These are phyloP conservation scores for Corythoichthys intestinalis DNA, from an alignment of 2,113 vertebrate genomes.

Conservation along the genomic window DNA sequence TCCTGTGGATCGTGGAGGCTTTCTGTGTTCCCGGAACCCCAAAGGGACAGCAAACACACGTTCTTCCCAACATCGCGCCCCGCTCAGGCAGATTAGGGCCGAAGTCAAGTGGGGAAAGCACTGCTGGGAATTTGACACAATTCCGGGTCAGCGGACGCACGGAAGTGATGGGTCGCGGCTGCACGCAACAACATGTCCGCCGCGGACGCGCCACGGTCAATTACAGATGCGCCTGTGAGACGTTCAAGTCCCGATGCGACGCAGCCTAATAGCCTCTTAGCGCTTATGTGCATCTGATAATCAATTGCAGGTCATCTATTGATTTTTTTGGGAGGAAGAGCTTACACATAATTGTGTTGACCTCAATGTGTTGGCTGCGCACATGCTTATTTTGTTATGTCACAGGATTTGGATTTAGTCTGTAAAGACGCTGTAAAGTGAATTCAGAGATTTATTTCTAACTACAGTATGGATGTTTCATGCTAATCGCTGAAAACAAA, in stretches of 20 bases:
- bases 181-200: not conserved
- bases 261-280: conserved; percentile 40
- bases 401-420: conserved; percentile 47
- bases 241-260: conserved; percentile 4
- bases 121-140: conserved; percentile 24
- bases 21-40: conserved; percentile 37
- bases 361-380: conserved; percentile 37
- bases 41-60: conserved; percentile 20
- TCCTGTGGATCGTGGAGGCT: conserved; percentile 19
- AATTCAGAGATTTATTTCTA: not conserved
- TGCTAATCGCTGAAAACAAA: not conserved
- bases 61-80: conserved; percentile 5
- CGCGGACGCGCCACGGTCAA: conserved; percentile 2
- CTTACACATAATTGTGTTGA: conserved; percentile 8
- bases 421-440: not conserved
- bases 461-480: too few relatives aligned
- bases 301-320: not conserved
- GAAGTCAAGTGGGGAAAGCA: conserved; percentile 19
- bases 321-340: not conserved
- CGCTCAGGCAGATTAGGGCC: conserved; percentile 34
- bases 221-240: conserved; percentile 22
- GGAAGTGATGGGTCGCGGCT: conserved; percentile 29
- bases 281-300: conserved; percentile 1
- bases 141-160: conserved; percentile 41
- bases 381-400: conserved; percentile 37